phyloP scores from a whole-genome alignment of 1,140 invertebrate species.

The Bombus consobrinus region DNA sequence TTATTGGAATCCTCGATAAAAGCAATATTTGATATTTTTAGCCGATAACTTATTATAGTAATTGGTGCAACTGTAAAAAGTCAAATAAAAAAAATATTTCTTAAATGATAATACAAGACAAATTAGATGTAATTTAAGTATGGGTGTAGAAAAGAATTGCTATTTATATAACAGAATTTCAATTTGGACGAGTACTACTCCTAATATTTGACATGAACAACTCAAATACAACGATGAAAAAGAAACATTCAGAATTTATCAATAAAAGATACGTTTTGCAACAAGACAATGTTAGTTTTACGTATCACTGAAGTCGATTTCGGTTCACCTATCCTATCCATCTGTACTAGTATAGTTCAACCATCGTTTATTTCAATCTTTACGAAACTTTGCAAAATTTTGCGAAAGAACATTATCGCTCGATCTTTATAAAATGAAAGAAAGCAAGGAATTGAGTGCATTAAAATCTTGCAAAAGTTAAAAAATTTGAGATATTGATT shows the following conservation, averaged over 20 bases:
- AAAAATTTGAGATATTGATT: not conserved
- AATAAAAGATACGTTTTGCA: not conserved
- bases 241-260: not conserved
- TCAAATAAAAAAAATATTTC: too few relatives aligned
- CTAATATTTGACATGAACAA: too few relatives aligned
- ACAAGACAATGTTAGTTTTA: not conserved
- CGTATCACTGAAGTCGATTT: not conserved
- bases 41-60: not conserved
- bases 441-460: not conserved
- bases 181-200: not conserved
- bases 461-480: not conserved
- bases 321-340: not conserved
- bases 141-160: too few relatives aligned
- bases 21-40: not conserved
- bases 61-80: not conserved
- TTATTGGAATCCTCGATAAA: not conserved
- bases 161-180: too few relatives aligned
- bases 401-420: not conserved
- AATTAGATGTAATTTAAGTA: too few relatives aligned
- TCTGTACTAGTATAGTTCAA: not conserved
- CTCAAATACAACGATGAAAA: too few relatives aligned
- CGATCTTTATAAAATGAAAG: not conserved
- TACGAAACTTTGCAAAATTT: not conserved
- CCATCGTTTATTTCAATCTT: not conserved
- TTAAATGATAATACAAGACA: too few relatives aligned